Evolutionary conservation across 2,888 invertebrate species (phyloP).

Genomic region (Arrhopalites spinosus): DNA sequence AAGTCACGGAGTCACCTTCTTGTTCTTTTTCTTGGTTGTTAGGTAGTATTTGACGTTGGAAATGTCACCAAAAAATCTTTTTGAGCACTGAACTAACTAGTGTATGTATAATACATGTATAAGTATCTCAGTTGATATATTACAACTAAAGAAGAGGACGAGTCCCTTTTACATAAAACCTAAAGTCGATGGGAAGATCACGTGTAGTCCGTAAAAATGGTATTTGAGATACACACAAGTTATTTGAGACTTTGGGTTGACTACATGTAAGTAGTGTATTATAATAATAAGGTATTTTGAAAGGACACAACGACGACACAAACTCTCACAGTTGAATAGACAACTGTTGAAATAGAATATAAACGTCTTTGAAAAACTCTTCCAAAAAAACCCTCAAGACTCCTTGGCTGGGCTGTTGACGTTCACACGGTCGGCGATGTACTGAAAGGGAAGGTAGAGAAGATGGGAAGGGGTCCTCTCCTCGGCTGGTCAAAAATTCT

Average conservation of each 20-base stretch:
- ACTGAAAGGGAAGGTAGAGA: conserved; percentile 12
- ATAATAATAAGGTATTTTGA: not conserved
- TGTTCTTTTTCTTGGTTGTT: too few relatives aligned
- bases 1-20: too few relatives aligned
- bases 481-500: not conserved
- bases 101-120: too few relatives aligned
- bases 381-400: not conserved
- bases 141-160: too few relatives aligned
- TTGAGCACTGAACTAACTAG: too few relatives aligned
- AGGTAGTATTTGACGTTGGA: too few relatives aligned
- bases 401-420: conserved; percentile 19
- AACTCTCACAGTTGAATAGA: conserved; percentile 18
- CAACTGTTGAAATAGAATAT: conserved; percentile 21
- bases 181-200: too few relatives aligned
- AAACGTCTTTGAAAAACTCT: not conserved
- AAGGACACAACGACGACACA: not conserved
- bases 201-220: too few relatives aligned
- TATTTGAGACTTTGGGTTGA: not conserved
- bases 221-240: too few relatives aligned
- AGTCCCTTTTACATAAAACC: too few relatives aligned
- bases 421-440: conserved; percentile 30
- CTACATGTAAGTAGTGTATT: not conserved
- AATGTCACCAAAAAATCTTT: too few relatives aligned
- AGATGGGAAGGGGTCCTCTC: not conserved
- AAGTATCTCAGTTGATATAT: too few relatives aligned